These are phyloP conservation scores for Papilio protenor DNA, from an alignment of 2,888 invertebrate species.

Conservation along the genomic window DNA sequence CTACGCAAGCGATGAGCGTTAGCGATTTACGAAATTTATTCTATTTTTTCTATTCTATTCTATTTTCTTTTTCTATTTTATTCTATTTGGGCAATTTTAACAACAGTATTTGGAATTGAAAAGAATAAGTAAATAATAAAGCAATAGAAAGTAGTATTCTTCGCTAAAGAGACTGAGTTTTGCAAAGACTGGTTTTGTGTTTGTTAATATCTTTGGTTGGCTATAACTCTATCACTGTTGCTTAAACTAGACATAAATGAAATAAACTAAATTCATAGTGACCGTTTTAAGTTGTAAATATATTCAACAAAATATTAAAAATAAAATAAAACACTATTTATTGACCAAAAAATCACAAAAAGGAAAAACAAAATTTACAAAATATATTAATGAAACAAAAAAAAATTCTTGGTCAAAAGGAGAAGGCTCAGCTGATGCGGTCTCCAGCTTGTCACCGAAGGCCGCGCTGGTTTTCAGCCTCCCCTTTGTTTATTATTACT, in stretches of 20 bases:
- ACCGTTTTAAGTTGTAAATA: not conserved
- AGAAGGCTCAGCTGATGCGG: too few species aligned
- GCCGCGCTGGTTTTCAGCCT: too few species aligned
- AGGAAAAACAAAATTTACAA: too few species aligned
- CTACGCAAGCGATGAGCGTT: slow-evolving; percentile 15
- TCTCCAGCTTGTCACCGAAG: too few species aligned
- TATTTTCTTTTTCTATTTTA: too few species aligned
- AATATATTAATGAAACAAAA: too few species aligned
- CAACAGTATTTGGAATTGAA: not conserved
- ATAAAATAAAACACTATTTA: too few species aligned
- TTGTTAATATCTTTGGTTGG: not conserved
- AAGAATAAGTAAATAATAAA: not conserved
- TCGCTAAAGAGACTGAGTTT: not conserved
- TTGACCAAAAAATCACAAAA: too few species aligned
- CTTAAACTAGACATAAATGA: not conserved
- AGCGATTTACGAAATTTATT: too few species aligned
- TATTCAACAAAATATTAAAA: not conserved
- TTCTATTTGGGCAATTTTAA: not conserved
- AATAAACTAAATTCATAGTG: not conserved
- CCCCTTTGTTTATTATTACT: too few species aligned
- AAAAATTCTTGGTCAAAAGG: too few species aligned
- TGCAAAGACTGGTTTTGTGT: not conserved
- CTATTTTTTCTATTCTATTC: too few species aligned
- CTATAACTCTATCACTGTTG: not conserved
- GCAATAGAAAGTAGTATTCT: not conserved